Conservation (phyloP, 1,140 invertebrate species). For the Zaprionus kolodkinae region DNA sequence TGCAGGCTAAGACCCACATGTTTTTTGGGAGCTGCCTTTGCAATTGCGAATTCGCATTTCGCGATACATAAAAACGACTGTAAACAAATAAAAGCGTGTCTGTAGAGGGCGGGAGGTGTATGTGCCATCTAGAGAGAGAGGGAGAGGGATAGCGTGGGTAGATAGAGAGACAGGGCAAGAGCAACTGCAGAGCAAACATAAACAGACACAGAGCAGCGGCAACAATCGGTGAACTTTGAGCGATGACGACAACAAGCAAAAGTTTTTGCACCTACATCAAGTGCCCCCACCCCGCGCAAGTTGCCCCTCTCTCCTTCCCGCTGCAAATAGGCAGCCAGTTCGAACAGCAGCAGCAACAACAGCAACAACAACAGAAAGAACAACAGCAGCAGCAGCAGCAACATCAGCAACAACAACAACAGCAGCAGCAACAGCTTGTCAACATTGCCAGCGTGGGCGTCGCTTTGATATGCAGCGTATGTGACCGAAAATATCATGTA, state of each 20-base stretch:
- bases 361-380: constrained; percentile 39
- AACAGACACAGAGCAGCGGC: constrained; percentile 53
- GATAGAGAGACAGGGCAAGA: constrained; percentile 8
- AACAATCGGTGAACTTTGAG: constrained; percentile 25
- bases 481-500: constrained; percentile 50
- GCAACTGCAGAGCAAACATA: constrained; percentile 54
- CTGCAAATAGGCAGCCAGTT: constrained; percentile 21
- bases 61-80: constrained; percentile 67
- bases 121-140: not conserved
- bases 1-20: constrained; percentile 54
- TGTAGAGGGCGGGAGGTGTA: not conserved
- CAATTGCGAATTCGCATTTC: constrained; percentile 56
- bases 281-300: not conserved
- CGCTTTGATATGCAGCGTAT: constrained; percentile 62
- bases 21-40: constrained; percentile 54
- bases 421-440: constrained; percentile 57
- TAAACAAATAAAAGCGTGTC: constrained; percentile 58
- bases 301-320: no score
- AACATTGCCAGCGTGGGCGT: constrained; percentile 46
- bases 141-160: not conserved
- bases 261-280: constrained; percentile 21
- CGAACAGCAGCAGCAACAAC: constrained; percentile 22
- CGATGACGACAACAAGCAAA: constrained; percentile 34
- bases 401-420: constrained; percentile 42
- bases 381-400: constrained; percentile 44